phyloP scores from a whole-genome alignment of 2,797 vertebrate genomes.

The Betta splendens region DNA sequence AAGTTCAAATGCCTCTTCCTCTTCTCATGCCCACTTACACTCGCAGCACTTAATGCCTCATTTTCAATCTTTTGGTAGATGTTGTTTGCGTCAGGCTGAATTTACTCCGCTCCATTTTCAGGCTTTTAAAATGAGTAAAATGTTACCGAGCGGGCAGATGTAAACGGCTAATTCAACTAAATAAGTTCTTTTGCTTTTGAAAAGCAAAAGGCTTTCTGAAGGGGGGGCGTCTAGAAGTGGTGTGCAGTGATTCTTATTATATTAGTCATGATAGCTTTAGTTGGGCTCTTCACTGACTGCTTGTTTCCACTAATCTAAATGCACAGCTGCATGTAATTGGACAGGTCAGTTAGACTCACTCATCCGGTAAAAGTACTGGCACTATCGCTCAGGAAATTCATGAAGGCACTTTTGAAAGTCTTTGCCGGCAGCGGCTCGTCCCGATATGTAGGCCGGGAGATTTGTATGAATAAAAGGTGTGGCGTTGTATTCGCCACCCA shows the following conservation, averaged over 20 bases:
- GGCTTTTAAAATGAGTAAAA: constrained; percentile 23
- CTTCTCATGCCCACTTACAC: not conserved
- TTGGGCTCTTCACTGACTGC: not conserved
- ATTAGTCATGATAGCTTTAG: constrained; percentile 1
- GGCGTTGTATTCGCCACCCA: constrained; percentile 32
- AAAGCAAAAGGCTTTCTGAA: not conserved
- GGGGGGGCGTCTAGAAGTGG: too few relatives aligned
- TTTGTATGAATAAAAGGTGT: constrained; percentile 23
- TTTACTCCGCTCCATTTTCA: constrained; percentile 3
- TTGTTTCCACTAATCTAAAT: constrained; percentile 9
- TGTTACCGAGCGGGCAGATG: constrained; percentile 24
- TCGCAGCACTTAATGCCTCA: not conserved
- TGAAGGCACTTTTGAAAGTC: constrained; percentile 4
- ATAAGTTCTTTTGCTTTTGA: not conserved
- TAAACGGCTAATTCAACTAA: constrained; percentile 2
- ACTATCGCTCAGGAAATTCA: not conserved
- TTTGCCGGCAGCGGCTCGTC: constrained; percentile 5
- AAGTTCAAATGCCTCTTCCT: not conserved
- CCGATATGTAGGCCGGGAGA: constrained; percentile 1
- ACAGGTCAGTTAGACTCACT: constrained; percentile 17
- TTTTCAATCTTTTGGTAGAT: constrained; percentile 4
- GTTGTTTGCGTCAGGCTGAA: constrained; percentile 23
- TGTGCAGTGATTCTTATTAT: not conserved
- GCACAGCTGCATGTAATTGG: constrained; percentile 5
- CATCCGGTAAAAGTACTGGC: not conserved